Base-by-base conservation (phyloP, 2,797 vertebrate genomes). In the Todus mexicanus region DNA sequence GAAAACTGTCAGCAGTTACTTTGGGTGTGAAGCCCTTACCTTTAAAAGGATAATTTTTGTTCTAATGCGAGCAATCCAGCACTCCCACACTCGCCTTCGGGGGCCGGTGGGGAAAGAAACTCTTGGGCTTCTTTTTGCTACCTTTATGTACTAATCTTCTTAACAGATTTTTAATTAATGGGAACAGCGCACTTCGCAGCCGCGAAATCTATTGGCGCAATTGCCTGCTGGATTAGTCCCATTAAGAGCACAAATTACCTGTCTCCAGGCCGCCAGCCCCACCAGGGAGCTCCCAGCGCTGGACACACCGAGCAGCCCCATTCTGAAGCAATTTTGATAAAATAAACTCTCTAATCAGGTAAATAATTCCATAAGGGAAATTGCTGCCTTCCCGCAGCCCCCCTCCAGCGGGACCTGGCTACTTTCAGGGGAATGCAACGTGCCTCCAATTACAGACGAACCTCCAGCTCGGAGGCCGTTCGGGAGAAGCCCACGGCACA, bases 291-390 rank as follows among this genome's bases (percentile, higher is more conserved):
- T 96, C 84, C 91, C 95, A 15, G 4, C 5, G 33, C 93, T 90
- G 94, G 94, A 95, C 79, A 93, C 90, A 60, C 93, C 19, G 38
- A 91, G 88, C 37, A 23, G 87, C 73, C 85, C 94, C 94, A 96
- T 97, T 97, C 96, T 96, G 95, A 96, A 97, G 96, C 97, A 97
- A 98, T 98, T 97, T 97, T 95, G 97, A 96, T 98, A 98, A 98
- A 97, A 97, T 98, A 98, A 98, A 99, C 98, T 98, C 98, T 98
- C 98, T 98, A 98, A 99, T 98, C 98, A 99, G 98, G 98, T 98
- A 98, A 95, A 95, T 96, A 94, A 98, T 97, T 96, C 97, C 93
- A 91, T 96, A 96, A 87, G 97, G 96, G 96, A 98, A 98, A 98
- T 98, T 97, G 98, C 98, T 98, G 98, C 98, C 98, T 97, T 98